Conservation (phyloP, 2,888 invertebrate genomes). For the Xanthia togata region DNA sequence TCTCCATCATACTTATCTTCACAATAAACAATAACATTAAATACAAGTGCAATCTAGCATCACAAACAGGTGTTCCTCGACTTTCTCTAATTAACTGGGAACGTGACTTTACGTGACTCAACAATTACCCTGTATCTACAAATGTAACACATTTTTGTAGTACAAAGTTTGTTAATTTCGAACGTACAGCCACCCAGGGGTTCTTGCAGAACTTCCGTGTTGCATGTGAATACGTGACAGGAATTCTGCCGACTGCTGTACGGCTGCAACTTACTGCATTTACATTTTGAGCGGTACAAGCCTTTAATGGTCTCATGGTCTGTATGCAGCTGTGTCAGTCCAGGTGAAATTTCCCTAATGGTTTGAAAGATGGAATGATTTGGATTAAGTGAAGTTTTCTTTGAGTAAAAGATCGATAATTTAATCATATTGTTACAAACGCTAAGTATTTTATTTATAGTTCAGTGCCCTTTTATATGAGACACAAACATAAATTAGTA, state of each 20-base stretch:
- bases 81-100: slow-evolving; percentile 52
- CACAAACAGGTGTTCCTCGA: slow-evolving; percentile 39
- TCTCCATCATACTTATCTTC: not conserved
- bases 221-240: slow-evolving; percentile 61
- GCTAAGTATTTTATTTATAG: no score
- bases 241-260: slow-evolving; percentile 50
- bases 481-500: not conserved
- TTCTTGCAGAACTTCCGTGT: slow-evolving; percentile 56
- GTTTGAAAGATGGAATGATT: not conserved
- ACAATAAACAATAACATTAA: slow-evolving; percentile 2
- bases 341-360: slow-evolving; percentile 17
- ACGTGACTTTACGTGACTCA: slow-evolving; percentile 59
- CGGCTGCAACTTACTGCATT: slow-evolving; percentile 60
- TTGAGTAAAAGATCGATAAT: not conserved
- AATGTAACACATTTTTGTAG: slow-evolving; percentile 60
- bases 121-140: slow-evolving; percentile 33
- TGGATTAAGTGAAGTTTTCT: not conserved
- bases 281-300: slow-evolving; percentile 48
- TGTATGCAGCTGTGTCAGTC: slow-evolving; percentile 11
- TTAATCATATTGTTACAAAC: not conserved
- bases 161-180: slow-evolving; percentile 63
- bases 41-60: slow-evolving; percentile 5
- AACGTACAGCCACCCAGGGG: slow-evolving; percentile 44
- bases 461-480: not conserved
- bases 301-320: slow-evolving; percentile 51